Evolutionary conservation across 2,888 invertebrate species (phyloP).

Genomic region (Marasmarcha lunaedactyla): DNA sequence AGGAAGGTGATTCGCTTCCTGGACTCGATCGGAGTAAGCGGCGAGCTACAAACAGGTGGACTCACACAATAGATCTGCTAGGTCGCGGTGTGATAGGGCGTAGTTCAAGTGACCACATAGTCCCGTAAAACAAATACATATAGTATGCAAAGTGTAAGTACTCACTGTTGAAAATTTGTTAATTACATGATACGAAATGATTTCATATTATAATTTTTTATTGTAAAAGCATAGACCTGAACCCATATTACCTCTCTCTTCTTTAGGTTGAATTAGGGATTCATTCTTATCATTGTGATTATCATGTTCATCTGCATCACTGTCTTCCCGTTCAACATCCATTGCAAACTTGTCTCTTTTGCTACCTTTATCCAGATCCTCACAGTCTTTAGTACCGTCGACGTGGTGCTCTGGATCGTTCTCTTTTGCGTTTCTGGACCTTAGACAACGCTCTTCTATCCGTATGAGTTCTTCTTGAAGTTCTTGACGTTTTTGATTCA

Average conservation of each 20-base stretch:
- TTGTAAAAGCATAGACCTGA: too few species aligned
- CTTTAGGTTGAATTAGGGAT: conserved; percentile 7
- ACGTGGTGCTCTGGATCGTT: conserved; percentile 29
- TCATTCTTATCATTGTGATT: conserved; percentile 8
- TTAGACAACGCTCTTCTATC: conserved; percentile 68
- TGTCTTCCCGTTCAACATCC: conserved; percentile 45
- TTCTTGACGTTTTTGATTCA: conserved; percentile 73
- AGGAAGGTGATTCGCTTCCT: too few species aligned
- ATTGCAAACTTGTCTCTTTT: conserved; percentile 53
- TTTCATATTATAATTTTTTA: too few species aligned
- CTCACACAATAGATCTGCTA: too few species aligned
- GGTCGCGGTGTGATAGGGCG: too few species aligned
- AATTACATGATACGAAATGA: too few species aligned
- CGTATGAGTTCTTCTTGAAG: conserved; percentile 74
- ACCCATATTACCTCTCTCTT: conserved; percentile 20
- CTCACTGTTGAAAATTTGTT: too few species aligned
- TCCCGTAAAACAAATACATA: too few species aligned
- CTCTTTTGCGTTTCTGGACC: conserved; percentile 39
- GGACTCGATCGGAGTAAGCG: too few species aligned
- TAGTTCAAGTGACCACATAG: too few species aligned
- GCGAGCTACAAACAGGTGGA: too few species aligned
- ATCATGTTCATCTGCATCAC: conserved; percentile 49
- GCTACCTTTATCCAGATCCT: conserved; percentile 17
- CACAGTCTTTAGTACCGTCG: conserved; percentile 8
- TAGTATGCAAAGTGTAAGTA: too few species aligned